Percentiles rank a stretch among this genome's conserved stretches.
These are phyloP conservation scores for honey bee (Apis mellifera) DNA, from an alignment of 1,140 invertebrate genomes.

Conservation along the genomic window Amel_HAv3.1 CM009936.2:2904001-2904500, in stretches of 20 bases:
- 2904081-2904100: slow-evolving; percentile 26
- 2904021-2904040: slow-evolving; percentile 35
- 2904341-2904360: not conserved
- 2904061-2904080: slow-evolving; percentile 23
- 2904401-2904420: slow-evolving; percentile 2
- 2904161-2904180: not conserved
- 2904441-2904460: slow-evolving; percentile 26
- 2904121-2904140: slow-evolving; percentile 34
- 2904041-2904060: slow-evolving; percentile 41
- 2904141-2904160: slow-evolving; percentile 33
- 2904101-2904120: slow-evolving; percentile 38
- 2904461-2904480: slow-evolving; percentile 1
- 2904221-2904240: not conserved
- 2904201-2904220: slow-evolving; percentile 14
- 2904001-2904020: slow-evolving; percentile 28
- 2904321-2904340: not conserved
- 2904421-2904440: slow-evolving; percentile 16
- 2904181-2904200: not conserved
- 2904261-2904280: no score
- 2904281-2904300: not conserved
- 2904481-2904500: not conserved
- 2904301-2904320: not conserved
- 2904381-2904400: slow-evolving; percentile 5
- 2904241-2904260: no score
- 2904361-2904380: not conserved